Evolutionary conservation across 2,113 vertebrate genomes (phyloP).

Genomic region (Chrysemys picta): DNA sequence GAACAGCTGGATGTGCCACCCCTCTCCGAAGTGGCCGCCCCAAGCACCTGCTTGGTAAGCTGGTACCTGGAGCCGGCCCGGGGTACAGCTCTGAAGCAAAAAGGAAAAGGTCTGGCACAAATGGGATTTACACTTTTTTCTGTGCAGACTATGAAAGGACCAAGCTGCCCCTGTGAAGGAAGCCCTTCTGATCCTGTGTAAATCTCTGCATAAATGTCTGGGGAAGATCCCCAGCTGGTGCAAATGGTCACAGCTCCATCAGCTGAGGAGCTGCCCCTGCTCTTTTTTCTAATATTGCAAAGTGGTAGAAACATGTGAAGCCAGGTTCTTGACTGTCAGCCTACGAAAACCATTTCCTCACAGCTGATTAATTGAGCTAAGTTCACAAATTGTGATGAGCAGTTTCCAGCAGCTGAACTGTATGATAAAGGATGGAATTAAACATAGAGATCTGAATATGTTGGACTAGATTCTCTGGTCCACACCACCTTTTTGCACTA

Average conservation of each 20-base stretch:
- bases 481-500: not conserved
- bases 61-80: no score
- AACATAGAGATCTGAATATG: not conserved
- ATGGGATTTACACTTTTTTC: conserved; percentile 54
- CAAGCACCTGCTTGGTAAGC: no score
- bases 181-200: conserved; percentile 57
- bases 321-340: rapidly evolving
- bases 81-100: conserved; percentile 49
- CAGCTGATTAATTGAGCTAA: rapidly evolving
- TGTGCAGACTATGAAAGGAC: not conserved
- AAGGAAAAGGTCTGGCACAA: conserved; percentile 37
- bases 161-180: conserved; percentile 11
- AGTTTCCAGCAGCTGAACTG: not conserved
- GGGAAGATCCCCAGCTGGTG: conserved; percentile 26
- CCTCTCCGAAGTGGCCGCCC: no score
- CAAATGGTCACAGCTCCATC: not conserved
- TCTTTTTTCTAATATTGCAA: not conserved
- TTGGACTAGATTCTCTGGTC: not conserved
- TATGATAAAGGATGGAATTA: not conserved
- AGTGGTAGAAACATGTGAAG: conserved; percentile 4
- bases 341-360: not conserved
- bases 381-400: not conserved
- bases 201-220: conserved; percentile 24
- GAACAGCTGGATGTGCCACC: no score
- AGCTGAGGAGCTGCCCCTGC: not conserved